Evolutionary conservation across 2,888 invertebrate species (phyloP).

Genomic region (Cataglyphis albicans): DNA sequence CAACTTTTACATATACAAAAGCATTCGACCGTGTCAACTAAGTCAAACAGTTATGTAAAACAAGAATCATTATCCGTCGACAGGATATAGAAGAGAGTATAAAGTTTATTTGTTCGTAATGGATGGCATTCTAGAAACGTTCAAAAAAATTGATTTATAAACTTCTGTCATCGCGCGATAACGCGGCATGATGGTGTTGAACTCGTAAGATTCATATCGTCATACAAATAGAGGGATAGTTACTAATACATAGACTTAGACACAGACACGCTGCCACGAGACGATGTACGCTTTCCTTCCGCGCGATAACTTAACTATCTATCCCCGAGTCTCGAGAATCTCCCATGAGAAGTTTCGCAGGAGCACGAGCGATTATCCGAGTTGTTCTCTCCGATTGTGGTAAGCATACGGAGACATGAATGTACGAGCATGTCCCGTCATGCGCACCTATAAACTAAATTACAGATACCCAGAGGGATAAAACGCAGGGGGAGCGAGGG

Average conservation of each 20-base stretch:
- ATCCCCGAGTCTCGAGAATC: constrained; percentile 58
- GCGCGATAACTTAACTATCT: constrained; percentile 30
- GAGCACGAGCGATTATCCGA: constrained; percentile 70
- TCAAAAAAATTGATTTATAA: constrained; percentile 1
- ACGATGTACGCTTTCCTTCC: constrained; percentile 58
- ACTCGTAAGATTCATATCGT: constrained; percentile 27
- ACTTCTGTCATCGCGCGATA: background rate
- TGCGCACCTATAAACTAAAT: constrained; percentile 58
- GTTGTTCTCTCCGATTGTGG: constrained; percentile 69
- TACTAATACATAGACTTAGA: background rate
- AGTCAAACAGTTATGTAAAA: constrained; percentile 9
- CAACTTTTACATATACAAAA: constrained; percentile 36
- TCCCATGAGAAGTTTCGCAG: constrained; percentile 69
- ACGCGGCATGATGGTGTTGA: background rate
- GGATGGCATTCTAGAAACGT: background rate
- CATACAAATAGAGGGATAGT: background rate
- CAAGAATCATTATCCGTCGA: constrained; percentile 5
- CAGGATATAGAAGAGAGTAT: background rate
- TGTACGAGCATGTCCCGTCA: constrained; percentile 58
- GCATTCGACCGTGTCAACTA: constrained; percentile 18
- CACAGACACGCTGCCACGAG: background rate
- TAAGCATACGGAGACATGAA: constrained; percentile 64
- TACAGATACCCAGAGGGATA: constrained; percentile 52
- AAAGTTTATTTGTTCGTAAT: constrained; percentile 10
- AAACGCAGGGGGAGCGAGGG: background rate